Base-by-base conservation (phyloP, 2,113 vertebrate species). In the Crocuta crocuta region DNA sequence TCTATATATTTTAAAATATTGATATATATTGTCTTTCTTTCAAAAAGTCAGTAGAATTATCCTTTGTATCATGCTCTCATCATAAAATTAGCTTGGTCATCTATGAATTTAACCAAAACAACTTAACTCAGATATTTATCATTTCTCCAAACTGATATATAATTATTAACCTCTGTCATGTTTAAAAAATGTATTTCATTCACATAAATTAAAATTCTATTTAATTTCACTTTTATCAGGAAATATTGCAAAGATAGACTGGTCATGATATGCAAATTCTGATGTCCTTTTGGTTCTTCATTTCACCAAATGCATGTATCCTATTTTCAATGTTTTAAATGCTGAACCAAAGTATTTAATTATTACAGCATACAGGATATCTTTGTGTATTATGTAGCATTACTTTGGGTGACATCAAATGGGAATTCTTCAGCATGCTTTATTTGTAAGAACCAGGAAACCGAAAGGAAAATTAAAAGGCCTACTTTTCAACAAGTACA, bases 271-370 rank as follows among this genome's bases (percentile, higher is more conserved):
- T 2, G 9, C 10, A 33, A 35, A 74, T 84, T 80, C n/a, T 39
- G 10, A 19, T 70, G 2, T 79, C 7, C 8, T 65, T 58, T 23
- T 43, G 17, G 58, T 55, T 79, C 4, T 65, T 89, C 8, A 82
- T 73, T 93, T 91, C 16, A 55, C 23, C 28, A 76, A 91, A 70
- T 48, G 7, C 26, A 33, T n/a, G 2, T 11, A n/a, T 68, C 4
- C 4, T 68, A 58, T 17, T 83, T 80, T 84, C 13, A 90, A 78
- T 91, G 12, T 66, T 84, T 90, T 87, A 79, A 94, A 91, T 88
- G 33, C 21, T 43, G 61, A 92, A 28, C 55, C 13, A 65, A 87
- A 39, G 33, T 84, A 48, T 74, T 94, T 88, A 26, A 39, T 31
- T 74, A 24, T 48, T 58, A 26, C 1, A 66, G 3, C 12, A 10